Evolutionary conservation across 2,888 invertebrate species (phyloP), one percentile per base, ranked within the genome.

Genomic region (Trissoscelio sp.): DNA sequence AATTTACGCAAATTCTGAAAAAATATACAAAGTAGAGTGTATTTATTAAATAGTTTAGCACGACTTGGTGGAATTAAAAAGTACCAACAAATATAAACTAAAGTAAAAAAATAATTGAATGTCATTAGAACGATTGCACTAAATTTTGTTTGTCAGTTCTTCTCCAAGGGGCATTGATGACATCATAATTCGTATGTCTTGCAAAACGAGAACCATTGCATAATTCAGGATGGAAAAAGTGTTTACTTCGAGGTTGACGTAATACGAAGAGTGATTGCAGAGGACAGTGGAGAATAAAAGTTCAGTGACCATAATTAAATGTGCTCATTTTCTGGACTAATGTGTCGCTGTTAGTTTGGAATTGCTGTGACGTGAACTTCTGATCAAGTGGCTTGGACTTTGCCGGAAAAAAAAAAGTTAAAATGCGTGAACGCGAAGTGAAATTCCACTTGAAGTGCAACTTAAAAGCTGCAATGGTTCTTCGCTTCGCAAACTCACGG

Each of bases 221-320:
- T 24, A 16, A 48, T 46, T 39, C 34, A 16, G 46, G 37, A 16
- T 12, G 14, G 37, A 44, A 55, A 39, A 57, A 44, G 55, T 64
- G 70, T 55, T 78, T 42, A 14, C 44, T 46, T 11, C 58, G 20
- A 39, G 5, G 9, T 18, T 28, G 34, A 20, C n/a, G 1, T 55
- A 51, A 69, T 22, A 37, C 9, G 51, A 39, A 51, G 7, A 87
- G 88, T 87, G 88, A 86, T 82, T 66, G 73, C 81, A 83, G 83
- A 84, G 83, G 14, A 60, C 11, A 86, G 88, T 88, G 87, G 84
- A 79, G 83, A 83, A 84, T 81, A 75, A 87, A 88, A 90, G 91
- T 91, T 91, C 89, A 91, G 91, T 91, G 91, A 89, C 88, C 89
- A 90, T 88, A 88, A 88, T 87, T 42, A 12, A 46, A 85, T 87